Percentiles rank a stretch among this genome's conserved stretches.
Conservation (phyloP, 2,888 invertebrate species). For the Acrocyrtus sp. region DNA sequence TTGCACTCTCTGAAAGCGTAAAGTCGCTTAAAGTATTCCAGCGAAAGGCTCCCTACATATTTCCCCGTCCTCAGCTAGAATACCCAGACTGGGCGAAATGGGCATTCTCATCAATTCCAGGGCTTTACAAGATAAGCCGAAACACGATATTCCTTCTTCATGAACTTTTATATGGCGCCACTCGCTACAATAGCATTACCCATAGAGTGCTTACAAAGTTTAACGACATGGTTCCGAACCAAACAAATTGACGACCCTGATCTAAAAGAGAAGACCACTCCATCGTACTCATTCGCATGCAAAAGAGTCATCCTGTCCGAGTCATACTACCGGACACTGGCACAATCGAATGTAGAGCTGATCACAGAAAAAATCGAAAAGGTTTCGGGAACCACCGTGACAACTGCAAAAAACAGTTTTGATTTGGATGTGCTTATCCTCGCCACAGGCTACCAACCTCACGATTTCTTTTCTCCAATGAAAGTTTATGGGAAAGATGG, state of each 20-base stretch:
- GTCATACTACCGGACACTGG: slow-evolving; percentile 50
- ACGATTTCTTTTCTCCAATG: slow-evolving; percentile 57
- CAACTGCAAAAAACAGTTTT: not conserved
- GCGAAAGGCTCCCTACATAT: slow-evolving; percentile 51
- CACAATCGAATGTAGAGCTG: slow-evolving; percentile 42
- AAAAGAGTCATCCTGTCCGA: slow-evolving; percentile 52
- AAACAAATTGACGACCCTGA: slow-evolving; percentile 27
- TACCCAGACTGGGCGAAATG: slow-evolving; percentile 34
- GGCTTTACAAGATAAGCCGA: slow-evolving; percentile 44
- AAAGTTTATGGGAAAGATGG: slow-evolving; percentile 40
- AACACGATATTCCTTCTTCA: slow-evolving; percentile 42
- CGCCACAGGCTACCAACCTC: slow-evolving; percentile 58
- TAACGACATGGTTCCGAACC: not conserved
- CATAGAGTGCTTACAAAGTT: no score
- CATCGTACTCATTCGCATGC: slow-evolving; percentile 56
- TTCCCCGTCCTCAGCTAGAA: slow-evolving; percentile 39
- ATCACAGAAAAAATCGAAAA: slow-evolving; percentile 33
- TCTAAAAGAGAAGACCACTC: slow-evolving; percentile 36
- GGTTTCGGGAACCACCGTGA: slow-evolving; percentile 30
- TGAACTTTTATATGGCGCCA: no score
- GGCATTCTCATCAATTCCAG: slow-evolving; percentile 47
- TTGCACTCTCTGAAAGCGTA: slow-evolving; percentile 50
- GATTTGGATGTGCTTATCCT: slow-evolving; percentile 51
- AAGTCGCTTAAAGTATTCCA: slow-evolving; percentile 53
- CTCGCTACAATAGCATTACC: no score